Conservation (phyloP, 2,113 vertebrate genomes). For the Gavia stellata region DNA sequence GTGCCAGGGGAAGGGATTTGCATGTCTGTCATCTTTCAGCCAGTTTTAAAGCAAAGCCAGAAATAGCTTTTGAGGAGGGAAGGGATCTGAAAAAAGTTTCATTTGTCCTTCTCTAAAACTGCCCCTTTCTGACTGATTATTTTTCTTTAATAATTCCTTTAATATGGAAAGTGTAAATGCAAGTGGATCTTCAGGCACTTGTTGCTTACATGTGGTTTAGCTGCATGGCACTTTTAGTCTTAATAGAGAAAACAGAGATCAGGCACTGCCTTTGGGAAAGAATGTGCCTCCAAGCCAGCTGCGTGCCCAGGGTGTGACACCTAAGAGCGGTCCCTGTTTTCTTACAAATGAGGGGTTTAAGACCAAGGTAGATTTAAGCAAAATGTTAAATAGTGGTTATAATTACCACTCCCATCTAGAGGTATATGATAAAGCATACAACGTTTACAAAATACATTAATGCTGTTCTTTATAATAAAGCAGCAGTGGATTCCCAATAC, state of each 20-base stretch:
- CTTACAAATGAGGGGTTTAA: background rate
- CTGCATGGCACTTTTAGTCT: background rate
- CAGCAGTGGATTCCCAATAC: background rate
- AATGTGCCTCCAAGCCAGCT: background rate
- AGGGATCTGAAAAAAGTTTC: background rate
- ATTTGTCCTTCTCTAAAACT: background rate
- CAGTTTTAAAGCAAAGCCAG: background rate
- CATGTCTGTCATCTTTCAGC: slow-evolving; percentile 8
- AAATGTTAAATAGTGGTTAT: background rate
- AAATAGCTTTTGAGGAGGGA: background rate
- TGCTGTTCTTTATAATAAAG: background rate
- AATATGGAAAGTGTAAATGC: background rate
- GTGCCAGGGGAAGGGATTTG: background rate
- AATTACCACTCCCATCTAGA: background rate
- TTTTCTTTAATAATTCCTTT: background rate
- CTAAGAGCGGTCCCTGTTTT: background rate
- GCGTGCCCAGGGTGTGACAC: background rate
- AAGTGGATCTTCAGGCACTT: background rate
- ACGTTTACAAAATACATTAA: background rate
- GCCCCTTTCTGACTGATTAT: background rate
- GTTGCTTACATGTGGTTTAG: background rate
- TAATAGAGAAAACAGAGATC: background rate
- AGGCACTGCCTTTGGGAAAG: background rate
- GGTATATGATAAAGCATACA: background rate
- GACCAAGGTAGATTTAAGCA: background rate